A percentile compares a stretch with the other conserved stretches of the same genome.
These are phyloP conservation scores for Sipha flava DNA, from an alignment of 1,140 invertebrate species.

Conservation along the genomic window DNA sequence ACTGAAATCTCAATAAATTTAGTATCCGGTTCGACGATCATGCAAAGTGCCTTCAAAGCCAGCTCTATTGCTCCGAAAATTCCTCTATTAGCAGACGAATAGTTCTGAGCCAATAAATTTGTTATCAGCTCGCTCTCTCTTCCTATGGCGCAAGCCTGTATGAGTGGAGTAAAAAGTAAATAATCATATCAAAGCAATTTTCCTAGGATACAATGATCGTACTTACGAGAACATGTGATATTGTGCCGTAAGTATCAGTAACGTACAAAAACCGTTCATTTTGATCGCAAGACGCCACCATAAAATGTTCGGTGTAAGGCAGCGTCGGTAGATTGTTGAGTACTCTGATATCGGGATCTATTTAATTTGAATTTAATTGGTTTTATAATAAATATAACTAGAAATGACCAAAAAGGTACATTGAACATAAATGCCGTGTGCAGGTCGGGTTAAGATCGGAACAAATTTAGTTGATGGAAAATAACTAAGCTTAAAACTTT, in stretches of 20 bases:
- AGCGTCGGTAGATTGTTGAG: constrained; percentile 16
- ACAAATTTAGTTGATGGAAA: too few species aligned
- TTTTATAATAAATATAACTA: not conserved
- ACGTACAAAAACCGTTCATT: not conserved
- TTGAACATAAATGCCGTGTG: too few species aligned
- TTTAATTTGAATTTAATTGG: too few species aligned
- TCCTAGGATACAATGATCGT: not conserved
- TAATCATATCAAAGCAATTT: not conserved
- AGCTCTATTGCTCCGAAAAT: constrained; percentile 9
- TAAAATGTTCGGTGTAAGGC: not conserved
- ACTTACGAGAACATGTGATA: constrained; percentile 17
- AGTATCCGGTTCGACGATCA: not conserved
- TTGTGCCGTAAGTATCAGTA: not conserved
- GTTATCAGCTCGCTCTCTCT: not conserved
- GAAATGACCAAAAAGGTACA: too few species aligned
- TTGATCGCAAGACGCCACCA: not conserved
- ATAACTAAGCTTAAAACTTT: too few species aligned
- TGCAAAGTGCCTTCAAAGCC: not conserved
- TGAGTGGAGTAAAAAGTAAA: not conserved
- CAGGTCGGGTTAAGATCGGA: too few species aligned
- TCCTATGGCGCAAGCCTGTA: not conserved
- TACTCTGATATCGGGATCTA: constrained; percentile 19
- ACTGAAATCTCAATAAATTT: not conserved
- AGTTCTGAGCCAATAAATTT: not conserved
- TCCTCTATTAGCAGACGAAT: not conserved